A percentile compares a stretch with the other conserved stretches of the same genome.
Evolutionary conservation across 2,113 vertebrate genomes (phyloP).

Genomic region (Ictalurus punctatus): DNA sequence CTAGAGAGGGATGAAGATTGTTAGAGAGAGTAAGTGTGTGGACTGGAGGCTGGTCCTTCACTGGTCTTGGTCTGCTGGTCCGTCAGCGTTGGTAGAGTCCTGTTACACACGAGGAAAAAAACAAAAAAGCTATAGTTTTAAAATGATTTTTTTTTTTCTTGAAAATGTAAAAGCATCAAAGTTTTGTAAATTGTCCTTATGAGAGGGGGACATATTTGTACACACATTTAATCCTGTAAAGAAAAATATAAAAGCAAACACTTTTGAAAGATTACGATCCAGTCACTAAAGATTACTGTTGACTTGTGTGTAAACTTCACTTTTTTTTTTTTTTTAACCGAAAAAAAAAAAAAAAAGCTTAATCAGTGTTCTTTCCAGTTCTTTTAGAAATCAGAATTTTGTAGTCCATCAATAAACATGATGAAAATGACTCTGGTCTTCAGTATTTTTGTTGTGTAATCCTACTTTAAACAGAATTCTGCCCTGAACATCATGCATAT

Average conservation of each 20-base stretch:
- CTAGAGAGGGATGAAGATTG: constrained; percentile 64
- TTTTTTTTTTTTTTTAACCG: constrained; percentile 74
- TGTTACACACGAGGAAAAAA: constrained; percentile 62
- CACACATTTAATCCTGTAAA: constrained; percentile 77
- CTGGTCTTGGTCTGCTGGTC: constrained; percentile 79
- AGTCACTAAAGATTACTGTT: constrained; percentile 70
- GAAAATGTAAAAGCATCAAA: constrained; percentile 72
- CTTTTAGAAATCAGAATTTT: constrained; percentile 81
- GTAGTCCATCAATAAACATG: constrained; percentile 81
- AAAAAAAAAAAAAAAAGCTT: constrained; percentile 71
- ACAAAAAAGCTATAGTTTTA: constrained; percentile 57
- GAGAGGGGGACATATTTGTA: constrained; percentile 76
- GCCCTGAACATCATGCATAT: neutral
- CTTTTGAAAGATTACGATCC: constrained; percentile 66
- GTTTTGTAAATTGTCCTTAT: constrained; percentile 80
- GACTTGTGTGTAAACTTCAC: constrained; percentile 69
- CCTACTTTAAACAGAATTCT: neutral
- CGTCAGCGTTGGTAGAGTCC: constrained; percentile 74
- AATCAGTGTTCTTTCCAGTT: constrained; percentile 78
- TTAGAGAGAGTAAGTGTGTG: constrained; percentile 56
- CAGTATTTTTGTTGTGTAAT: neutral
- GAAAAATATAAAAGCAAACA: constrained; percentile 54
- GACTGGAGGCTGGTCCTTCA: constrained; percentile 65
- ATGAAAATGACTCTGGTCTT: constrained; percentile 10
- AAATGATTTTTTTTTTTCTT: constrained; percentile 64